These are phyloP conservation scores for Rhopilema esculentum DNA, from an alignment of 30 jellyfish, hydroid and myxozoan species.

Conservation along the genomic window DNA sequence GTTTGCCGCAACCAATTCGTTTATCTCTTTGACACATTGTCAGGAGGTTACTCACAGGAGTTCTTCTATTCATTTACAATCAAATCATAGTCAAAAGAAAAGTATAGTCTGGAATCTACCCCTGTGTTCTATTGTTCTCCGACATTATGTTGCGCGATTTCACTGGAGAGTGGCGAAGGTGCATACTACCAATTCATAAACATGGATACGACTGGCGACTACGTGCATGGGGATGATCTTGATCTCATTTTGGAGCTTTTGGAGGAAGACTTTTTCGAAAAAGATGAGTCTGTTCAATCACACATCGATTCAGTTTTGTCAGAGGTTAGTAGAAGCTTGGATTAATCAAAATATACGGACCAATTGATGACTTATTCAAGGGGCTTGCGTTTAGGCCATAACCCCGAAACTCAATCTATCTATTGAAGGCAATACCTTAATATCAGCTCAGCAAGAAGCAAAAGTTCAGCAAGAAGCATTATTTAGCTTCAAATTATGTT, in stretches of 20 bases:
- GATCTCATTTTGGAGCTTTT: conserved; percentile 45
- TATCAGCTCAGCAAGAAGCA: not conserved
- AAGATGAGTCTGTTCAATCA: conserved; percentile 30
- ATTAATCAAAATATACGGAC: not conserved
- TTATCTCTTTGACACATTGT: no score
- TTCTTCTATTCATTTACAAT: not conserved
- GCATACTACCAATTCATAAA: conserved; percentile 24
- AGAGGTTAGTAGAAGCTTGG: conserved; percentile 24
- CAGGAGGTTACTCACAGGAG: no score
- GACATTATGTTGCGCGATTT: conserved; percentile 22
- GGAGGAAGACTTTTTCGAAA: conserved; percentile 42
- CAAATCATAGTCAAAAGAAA: conserved; percentile 37
- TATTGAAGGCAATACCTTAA: not conserved
- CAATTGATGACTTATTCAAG: not conserved
- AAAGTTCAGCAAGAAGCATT: not conserved
- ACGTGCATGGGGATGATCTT: conserved; percentile 28
- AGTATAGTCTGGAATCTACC: conserved; percentile 46
- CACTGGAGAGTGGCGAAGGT: conserved; percentile 41
- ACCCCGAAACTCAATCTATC: not conserved
- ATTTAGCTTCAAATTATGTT: not conserved
- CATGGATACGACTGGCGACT: conserved; percentile 7
- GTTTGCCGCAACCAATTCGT: no score
- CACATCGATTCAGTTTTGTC: conserved; percentile 33
- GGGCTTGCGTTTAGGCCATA: not conserved
- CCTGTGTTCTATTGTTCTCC: conserved; percentile 40